Conservation (phyloP, 2,113 vertebrate genomes). For the Lamprotornis superbus region DNA sequence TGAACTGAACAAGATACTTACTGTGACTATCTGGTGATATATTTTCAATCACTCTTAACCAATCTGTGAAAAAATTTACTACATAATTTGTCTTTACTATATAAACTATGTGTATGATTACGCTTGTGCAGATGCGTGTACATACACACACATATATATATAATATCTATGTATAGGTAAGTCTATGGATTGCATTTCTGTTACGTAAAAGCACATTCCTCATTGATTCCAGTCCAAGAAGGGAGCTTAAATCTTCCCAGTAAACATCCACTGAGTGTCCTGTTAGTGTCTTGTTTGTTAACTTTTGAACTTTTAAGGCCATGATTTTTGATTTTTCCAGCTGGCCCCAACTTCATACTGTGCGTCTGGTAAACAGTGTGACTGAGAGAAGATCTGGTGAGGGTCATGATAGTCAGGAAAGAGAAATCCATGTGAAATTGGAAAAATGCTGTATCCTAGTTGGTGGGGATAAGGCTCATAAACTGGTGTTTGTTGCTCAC, state of each 20-base stretch:
- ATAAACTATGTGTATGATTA: background rate
- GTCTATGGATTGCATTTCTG: constrained; percentile 23
- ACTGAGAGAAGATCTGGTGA: background rate
- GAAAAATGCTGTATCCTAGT: background rate
- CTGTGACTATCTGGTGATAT: constrained; percentile 20
- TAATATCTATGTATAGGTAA: constrained; percentile 36
- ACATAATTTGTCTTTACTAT: constrained; percentile 24
- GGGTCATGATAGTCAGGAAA: background rate
- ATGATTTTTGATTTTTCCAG: background rate
- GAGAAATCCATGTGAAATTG: background rate
- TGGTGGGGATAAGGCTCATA: background rate
- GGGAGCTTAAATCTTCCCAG: constrained; percentile 15
- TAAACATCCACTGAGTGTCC: background rate
- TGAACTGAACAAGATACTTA: constrained; percentile 31
- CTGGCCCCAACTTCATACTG: background rate
- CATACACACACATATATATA: background rate
- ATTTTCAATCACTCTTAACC: constrained; percentile 17
- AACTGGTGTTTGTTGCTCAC: background rate
- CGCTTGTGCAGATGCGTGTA: constrained; percentile 21
- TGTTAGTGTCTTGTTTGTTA: background rate
- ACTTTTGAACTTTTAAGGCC: constrained; percentile 2
- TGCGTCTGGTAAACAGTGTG: background rate
- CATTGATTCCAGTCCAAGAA: constrained; percentile 4
- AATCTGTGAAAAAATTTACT: constrained; percentile 45
- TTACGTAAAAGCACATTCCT: constrained; percentile 24